phyloP scores from a whole-genome alignment of 2,888 invertebrate species.

The Brenthis ino region DNA sequence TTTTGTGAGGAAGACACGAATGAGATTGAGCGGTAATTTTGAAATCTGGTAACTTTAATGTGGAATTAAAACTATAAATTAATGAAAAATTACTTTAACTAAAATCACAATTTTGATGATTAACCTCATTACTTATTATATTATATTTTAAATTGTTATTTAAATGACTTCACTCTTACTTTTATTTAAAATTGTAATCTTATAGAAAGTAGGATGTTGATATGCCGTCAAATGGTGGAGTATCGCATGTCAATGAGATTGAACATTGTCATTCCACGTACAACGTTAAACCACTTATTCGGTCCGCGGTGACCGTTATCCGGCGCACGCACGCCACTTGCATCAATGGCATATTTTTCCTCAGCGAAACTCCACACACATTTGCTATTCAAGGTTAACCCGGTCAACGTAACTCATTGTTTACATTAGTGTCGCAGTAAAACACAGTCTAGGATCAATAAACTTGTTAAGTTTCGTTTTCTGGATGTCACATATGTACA shows the following conservation, averaged over 20 bases:
- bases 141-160: constrained; percentile 30
- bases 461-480: constrained; percentile 15
- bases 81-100: too few relatives aligned
- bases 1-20: too few relatives aligned
- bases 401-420: constrained; percentile 78
- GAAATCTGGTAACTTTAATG: too few relatives aligned
- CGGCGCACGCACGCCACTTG: constrained; percentile 75
- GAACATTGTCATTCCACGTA: constrained; percentile 78
- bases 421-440: constrained; percentile 51
- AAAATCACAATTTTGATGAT: too few relatives aligned
- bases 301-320: constrained; percentile 77
- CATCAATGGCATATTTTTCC: constrained; percentile 81
- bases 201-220: constrained; percentile 64
- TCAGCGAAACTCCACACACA: constrained; percentile 74
- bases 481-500: background rate
- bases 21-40: too few relatives aligned
- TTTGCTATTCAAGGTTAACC: constrained; percentile 81
- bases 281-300: constrained; percentile 79
- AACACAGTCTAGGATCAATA: constrained; percentile 23
- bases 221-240: constrained; percentile 49
- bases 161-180: constrained; percentile 50
- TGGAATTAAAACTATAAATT: too few relatives aligned
- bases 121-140: background rate
- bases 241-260: constrained; percentile 66
- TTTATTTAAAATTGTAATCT: background rate